phyloP scores from a whole-genome alignment of 1,140 invertebrate species.

The Teleogryllus occipitalis region DNA sequence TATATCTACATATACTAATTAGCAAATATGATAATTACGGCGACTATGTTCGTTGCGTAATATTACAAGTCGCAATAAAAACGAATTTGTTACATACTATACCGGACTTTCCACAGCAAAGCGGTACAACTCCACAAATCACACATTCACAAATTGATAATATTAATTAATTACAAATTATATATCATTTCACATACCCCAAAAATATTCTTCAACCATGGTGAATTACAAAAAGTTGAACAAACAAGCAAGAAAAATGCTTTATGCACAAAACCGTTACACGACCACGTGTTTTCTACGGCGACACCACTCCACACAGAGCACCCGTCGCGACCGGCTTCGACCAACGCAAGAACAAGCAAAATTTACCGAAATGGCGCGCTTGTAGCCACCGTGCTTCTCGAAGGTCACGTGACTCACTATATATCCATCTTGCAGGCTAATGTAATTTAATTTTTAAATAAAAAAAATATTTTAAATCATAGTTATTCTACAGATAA shows the following conservation, averaged over 20 bases:
- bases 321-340: neutral
- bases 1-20: no score
- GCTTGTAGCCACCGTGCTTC: neutral
- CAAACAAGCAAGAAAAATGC: neutral
- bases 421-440: no score
- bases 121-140: neutral
- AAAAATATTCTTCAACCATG: constrained; percentile 1
- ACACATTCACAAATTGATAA: neutral
- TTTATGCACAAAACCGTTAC: neutral
- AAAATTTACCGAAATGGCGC: neutral
- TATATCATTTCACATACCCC: neutral
- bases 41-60: no score
- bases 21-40: no score
- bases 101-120: neutral
- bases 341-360: neutral
- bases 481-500: no score
- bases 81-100: neutral
- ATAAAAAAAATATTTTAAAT: no score
- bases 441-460: no score
- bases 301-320: neutral
- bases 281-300: neutral
- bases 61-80: no score
- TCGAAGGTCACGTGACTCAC: neutral
- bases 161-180: neutral
- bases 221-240: neutral